Evolutionary conservation across 2,888 invertebrate species (phyloP).

Genomic region (Drosophila algonquin): DNA sequence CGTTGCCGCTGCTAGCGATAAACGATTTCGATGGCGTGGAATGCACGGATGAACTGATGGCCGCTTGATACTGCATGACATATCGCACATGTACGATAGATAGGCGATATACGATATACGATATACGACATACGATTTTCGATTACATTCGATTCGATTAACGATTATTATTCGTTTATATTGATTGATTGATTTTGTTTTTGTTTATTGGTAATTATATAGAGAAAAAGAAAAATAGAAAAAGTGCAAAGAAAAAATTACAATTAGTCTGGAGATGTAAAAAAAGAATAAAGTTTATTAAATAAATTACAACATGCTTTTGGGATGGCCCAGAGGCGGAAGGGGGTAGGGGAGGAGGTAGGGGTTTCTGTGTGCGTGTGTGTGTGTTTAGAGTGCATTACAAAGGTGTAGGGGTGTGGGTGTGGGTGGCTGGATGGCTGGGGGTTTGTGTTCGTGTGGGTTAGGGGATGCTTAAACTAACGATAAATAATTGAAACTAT

Average conservation of each 20-base stretch:
- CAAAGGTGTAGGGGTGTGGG: conserved; percentile 5
- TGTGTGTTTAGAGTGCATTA: conserved; percentile 14
- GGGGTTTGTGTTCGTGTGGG: conserved; percentile 9
- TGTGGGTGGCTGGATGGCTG: conserved; percentile 10
- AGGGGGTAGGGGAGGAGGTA: background rate
- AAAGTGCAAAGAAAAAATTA: conserved; percentile 76
- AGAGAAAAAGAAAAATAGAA: conserved; percentile 76
- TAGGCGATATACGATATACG: conserved; percentile 6
- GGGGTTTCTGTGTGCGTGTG: background rate
- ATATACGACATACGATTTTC: conserved; percentile 18
- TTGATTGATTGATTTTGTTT: conserved; percentile 18
- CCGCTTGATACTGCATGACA: conserved; percentile 91
- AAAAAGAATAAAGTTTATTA: conserved; percentile 45
- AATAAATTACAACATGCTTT: conserved; percentile 68
- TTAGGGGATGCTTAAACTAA: conserved; percentile 57
- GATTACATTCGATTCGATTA: conserved; percentile 25
- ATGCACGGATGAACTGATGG: conserved; percentile 88
- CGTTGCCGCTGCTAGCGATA: conserved; percentile 80
- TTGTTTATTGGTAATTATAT: conserved; percentile 41
- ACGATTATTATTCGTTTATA: conserved; percentile 45
- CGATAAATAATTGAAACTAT: conserved; percentile 42
- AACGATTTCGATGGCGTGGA: conserved; percentile 88
- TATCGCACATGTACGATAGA: background rate
- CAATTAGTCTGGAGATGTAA: conserved; percentile 73
- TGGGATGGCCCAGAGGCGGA: background rate